A percentile compares a stretch with the other conserved stretches of the same genome.
These are phyloP conservation scores for Poeciliopsis paucimaculata DNA, from an alignment of 2,797 vertebrate genomes.

Conservation along the genomic window DNA sequence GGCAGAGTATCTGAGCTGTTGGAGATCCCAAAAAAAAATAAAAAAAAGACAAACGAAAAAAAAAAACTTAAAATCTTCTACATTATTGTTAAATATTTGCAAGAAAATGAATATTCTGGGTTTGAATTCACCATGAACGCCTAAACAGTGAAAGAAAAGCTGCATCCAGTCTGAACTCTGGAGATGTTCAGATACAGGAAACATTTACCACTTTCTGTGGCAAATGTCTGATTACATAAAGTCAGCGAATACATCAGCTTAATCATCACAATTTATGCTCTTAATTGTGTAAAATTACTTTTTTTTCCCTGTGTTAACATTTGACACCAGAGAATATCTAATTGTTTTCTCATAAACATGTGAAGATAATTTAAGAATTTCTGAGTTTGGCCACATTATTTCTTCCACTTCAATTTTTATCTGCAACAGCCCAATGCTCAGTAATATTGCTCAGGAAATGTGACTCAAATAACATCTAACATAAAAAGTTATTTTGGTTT, in stretches of 20 bases:
- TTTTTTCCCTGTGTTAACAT: neutral
- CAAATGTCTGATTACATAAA: neutral
- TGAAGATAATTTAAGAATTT: neutral
- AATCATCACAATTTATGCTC: neutral
- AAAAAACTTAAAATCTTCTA: neutral
- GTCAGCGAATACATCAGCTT: neutral
- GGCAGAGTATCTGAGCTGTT: neutral
- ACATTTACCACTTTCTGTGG: neutral
- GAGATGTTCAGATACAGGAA: neutral
- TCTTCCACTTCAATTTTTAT: neutral
- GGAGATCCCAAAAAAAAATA: neutral
- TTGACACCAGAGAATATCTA: neutral
- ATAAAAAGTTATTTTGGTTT: neutral
- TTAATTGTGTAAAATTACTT: neutral
- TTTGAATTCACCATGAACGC: neutral
- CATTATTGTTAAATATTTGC: neutral
- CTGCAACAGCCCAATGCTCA: neutral
- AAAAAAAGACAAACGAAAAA: no score
- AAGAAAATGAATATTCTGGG: neutral
- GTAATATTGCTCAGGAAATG: neutral
- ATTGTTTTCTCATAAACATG: neutral
- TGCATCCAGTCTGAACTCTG: neutral
- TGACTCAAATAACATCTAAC: neutral
- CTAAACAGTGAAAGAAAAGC: neutral
- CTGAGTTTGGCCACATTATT: neutral